Conservation (phyloP, 2,888 invertebrate species). For the Drosophila neonasuta region DNA sequence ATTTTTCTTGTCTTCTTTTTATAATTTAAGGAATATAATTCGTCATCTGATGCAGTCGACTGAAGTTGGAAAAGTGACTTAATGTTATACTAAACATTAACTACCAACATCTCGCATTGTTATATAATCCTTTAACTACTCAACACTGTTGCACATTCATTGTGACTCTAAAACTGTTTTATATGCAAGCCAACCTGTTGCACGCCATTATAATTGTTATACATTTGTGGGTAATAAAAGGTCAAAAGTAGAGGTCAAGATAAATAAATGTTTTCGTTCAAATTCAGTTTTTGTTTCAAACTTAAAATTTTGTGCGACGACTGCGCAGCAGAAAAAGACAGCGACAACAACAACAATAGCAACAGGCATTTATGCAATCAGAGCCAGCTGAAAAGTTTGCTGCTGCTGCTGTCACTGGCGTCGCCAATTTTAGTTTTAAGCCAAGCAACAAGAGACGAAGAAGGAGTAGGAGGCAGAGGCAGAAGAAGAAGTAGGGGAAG, state of each 20-base stretch:
- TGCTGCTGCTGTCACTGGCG: conserved; percentile 3
- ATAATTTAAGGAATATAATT: too few species aligned
- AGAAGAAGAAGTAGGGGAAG: not conserved
- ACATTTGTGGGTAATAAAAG: conserved; percentile 4
- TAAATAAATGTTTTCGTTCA: not conserved
- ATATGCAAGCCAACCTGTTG: not conserved
- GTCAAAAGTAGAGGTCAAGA: conserved; percentile 3
- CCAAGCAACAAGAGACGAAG: conserved; percentile 29
- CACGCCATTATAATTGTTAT: not conserved
- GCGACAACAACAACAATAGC: conserved; percentile 2
- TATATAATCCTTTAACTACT: too few species aligned
- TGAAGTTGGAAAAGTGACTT: too few species aligned
- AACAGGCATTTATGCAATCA: conserved; percentile 33
- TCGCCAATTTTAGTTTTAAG: conserved; percentile 22
- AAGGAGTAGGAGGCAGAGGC: not conserved
- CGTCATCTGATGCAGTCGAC: too few species aligned
- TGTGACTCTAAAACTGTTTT: not conserved
- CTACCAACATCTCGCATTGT: not conserved
- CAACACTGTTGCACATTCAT: not conserved
- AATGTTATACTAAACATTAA: not conserved
- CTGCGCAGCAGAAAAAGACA: conserved; percentile 32
- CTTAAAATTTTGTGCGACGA: not conserved
- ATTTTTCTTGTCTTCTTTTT: too few species aligned
- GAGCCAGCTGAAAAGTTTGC: conserved; percentile 19
- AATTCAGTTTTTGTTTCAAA: conserved; percentile 6